Conservation (phyloP, 2,113 vertebrate species). For the Willisornis vidua region DNA sequence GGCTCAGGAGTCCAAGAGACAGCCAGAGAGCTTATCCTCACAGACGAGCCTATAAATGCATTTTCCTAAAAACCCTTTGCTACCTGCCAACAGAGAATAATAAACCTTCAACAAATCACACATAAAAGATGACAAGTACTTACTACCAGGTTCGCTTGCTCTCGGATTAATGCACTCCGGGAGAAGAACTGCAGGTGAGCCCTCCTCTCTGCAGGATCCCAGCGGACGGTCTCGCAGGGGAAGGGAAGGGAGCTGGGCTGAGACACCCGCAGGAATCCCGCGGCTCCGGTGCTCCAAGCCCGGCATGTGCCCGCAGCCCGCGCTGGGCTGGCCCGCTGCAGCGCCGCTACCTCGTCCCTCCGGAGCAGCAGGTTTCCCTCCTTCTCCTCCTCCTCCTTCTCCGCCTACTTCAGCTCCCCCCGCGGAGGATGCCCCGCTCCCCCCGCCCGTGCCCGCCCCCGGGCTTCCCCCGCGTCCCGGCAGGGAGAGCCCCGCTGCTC, state of each 20-base stretch:
- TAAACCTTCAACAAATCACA: background rate
- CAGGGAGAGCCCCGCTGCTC: background rate
- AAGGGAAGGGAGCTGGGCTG: background rate
- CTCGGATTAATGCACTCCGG: background rate
- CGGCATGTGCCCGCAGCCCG: conserved; percentile 38
- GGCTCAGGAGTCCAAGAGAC: background rate
- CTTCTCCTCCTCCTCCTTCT: conserved; percentile 52
- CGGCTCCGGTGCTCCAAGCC: background rate
- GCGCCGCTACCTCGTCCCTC: background rate
- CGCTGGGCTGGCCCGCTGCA: background rate
- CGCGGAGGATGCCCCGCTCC: background rate
- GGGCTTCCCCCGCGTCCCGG: background rate
- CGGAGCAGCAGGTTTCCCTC: conserved; percentile 16
- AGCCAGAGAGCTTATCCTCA: background rate
- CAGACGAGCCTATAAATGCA: background rate
- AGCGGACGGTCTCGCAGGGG: background rate
- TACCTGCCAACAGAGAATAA: conserved; percentile 8
- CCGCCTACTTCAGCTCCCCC: conserved; percentile 32
- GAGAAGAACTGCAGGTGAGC: background rate
- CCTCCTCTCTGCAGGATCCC: background rate
- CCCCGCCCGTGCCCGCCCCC: background rate
- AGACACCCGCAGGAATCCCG: background rate
- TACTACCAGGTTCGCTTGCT: background rate
- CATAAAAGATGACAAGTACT: conserved; percentile 30
- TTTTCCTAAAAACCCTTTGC: background rate